Evolutionary conservation across 2,797 vertebrate genomes (phyloP).

Genomic region (Falco biarmicus): DNA sequence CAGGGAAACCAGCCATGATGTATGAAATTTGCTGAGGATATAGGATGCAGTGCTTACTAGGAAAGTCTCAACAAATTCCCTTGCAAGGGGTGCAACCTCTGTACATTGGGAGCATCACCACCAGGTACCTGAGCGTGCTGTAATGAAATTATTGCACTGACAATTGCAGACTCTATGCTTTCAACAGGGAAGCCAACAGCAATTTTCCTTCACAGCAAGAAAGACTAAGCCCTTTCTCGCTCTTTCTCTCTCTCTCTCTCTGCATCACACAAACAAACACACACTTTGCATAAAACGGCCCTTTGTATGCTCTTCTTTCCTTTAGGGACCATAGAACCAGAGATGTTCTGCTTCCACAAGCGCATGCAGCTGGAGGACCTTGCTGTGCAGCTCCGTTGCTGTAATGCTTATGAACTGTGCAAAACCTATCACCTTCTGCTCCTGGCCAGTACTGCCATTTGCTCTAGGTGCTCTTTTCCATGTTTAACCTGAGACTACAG

Average conservation of each 20-base stretch:
- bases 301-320: not conserved
- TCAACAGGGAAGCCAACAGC: not conserved
- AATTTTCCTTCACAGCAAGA: not conserved
- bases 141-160: not conserved
- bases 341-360: not conserved
- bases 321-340: not conserved
- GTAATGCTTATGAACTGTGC: not conserved
- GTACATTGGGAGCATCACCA: not conserved
- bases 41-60: conserved; percentile 1
- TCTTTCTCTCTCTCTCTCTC: not conserved
- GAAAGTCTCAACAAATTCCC: conserved; percentile 8
- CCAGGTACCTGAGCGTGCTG: not conserved
- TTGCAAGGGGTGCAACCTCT: not conserved
- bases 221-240: not conserved
- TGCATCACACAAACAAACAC: not conserved
- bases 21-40: conserved; percentile 53
- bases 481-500: not conserved
- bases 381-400: not conserved
- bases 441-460: not conserved
- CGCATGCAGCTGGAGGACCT: not conserved
- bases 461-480: not conserved
- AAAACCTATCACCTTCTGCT: not conserved
- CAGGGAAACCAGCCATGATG: conserved; percentile 2
- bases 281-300: not conserved
- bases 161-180: not conserved